Percentiles rank a stretch among this genome's conserved stretches.
These are phyloP conservation scores for Diacarnus erythraeanus DNA, from an alignment of 37 sponge, comb jelly and placozoan genomes.

Conservation along the genomic window DNA sequence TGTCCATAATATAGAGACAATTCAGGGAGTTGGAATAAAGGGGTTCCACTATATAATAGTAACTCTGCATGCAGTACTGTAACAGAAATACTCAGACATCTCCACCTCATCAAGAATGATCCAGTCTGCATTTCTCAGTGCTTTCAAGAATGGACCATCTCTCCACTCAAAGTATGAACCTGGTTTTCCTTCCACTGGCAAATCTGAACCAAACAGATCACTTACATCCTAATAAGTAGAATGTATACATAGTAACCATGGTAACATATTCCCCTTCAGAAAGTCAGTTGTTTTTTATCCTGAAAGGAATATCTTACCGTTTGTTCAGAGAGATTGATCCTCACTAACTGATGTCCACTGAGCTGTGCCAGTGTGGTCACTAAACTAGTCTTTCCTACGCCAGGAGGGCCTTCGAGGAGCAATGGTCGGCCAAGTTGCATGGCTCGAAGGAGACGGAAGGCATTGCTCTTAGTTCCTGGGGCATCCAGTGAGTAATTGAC, in stretches of 20 bases:
- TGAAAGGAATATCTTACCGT: too few relatives aligned
- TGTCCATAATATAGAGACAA: too few relatives aligned
- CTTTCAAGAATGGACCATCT: constrained; percentile 94
- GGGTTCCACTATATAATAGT: too few relatives aligned
- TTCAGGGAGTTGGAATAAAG: too few relatives aligned
- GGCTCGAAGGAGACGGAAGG: constrained; percentile 75
- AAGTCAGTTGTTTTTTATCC: too few relatives aligned
- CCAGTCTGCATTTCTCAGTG: constrained; percentile 92
- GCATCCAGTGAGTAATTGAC: constrained; percentile 59
- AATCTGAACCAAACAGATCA: constrained; percentile 96
- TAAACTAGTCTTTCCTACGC: constrained; percentile 97
- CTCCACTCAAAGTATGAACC: constrained; percentile 87
- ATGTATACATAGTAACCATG: not conserved
- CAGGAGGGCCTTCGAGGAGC: constrained; percentile 93
- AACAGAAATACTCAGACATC: too few relatives aligned
- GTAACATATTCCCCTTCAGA: too few relatives aligned
- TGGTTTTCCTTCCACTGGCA: constrained; percentile 83
- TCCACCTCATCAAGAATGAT: constrained; percentile 91
- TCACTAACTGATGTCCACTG: constrained; percentile 68
- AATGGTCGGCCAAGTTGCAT: constrained; percentile 90
- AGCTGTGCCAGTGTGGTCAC: constrained; percentile 84
- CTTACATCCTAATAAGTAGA: constrained; percentile 80
- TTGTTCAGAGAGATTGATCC: constrained; percentile 98
- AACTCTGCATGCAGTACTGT: too few relatives aligned
- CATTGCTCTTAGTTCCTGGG: constrained; percentile 69